Base-by-base conservation (phyloP, 1,140 invertebrate species). In the Philotrypesis tridentata region DNA sequence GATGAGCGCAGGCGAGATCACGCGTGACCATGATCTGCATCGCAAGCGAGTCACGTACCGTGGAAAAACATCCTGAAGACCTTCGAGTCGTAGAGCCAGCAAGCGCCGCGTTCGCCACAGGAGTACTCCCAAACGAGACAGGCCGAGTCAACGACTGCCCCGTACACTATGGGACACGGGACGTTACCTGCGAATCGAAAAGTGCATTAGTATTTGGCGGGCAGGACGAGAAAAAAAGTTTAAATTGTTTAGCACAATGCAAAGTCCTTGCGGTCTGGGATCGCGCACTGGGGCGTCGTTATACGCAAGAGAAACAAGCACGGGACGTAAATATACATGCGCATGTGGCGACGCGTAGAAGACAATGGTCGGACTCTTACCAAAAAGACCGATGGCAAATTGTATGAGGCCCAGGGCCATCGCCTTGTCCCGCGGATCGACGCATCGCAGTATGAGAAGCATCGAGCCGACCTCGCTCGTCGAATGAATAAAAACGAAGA, bases 381-480 rank as follows among this genome's bases (percentile, higher is more conserved):
- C 97, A 91, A 98, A 97, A 83, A 98, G 93, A 60, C 97, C 97
- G 85, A 98, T 98, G 72, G 97, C 97, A 91, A 97, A 98, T 88
- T 97, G 96, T 89, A 98, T 97, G 80, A 98, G 94, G 21, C 97
- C 97, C 87, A 98, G 94, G 73, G 97, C 97, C 97, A 98, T 97
- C 48, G 97, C 97, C 91, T 98, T 98, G 89, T 98, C 97, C 92
- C 95, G 94, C 29, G 97, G 96, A 91, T 98, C 96, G 25, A 97
- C 97, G 88, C 97, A 98, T 73, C 97, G 94, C 85, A 98, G 94
- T 82, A 97, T 98, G 23, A 98, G 92, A 80, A 98, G 90, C 94
- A 98, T 97, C 21, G 96, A 96, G 72, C 97, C 97, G 23, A 98
- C 97, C 91, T 98, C 97, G 29, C 96, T 96, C 31, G 96, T 98